phyloP scores from a whole-genome alignment of 2,797 vertebrate genomes.

The Sebastolobus alascanus region DNA sequence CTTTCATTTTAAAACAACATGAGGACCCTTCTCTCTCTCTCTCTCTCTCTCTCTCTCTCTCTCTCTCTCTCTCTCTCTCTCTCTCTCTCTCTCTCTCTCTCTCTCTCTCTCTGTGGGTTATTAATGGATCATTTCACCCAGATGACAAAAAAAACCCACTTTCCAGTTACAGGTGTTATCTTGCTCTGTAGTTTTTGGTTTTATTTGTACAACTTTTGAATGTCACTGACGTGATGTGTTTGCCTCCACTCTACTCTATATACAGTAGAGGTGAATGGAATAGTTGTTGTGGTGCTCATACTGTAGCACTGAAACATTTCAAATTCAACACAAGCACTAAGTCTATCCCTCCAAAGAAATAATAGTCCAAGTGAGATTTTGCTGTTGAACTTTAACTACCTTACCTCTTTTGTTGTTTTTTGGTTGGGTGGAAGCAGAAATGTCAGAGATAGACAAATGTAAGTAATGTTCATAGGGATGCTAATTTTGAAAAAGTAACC shows the following conservation, averaged over 20 bases:
- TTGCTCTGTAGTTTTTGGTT: background rate
- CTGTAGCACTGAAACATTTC: background rate
- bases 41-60: constrained; percentile 8
- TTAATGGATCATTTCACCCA: background rate
- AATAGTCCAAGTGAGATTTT: background rate
- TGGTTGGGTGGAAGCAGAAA: background rate
- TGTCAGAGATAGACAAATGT: background rate
- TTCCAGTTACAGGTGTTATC: too few relatives aligned
- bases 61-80: background rate
- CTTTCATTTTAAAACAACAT: constrained; percentile 63
- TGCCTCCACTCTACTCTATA: too few relatives aligned
- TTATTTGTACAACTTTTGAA: background rate
- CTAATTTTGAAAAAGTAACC: too few relatives aligned
- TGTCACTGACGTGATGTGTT: background rate
- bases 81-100: background rate
- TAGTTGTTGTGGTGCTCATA: background rate
- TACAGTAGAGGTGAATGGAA: background rate
- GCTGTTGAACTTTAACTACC: background rate
- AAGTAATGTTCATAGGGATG: background rate
- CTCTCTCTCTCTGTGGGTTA: background rate
- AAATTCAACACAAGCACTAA: background rate
- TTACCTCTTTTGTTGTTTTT: background rate
- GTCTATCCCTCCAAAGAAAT: background rate
- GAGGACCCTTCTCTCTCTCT: constrained; percentile 24
- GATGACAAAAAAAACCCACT: background rate